Percentiles rank a stretch among this genome's conserved stretches.
These are phyloP conservation scores for human (Homo sapiens) DNA, from an alignment of 2,113 vertebrate genomes.

Conservation along the genomic window DNA sequence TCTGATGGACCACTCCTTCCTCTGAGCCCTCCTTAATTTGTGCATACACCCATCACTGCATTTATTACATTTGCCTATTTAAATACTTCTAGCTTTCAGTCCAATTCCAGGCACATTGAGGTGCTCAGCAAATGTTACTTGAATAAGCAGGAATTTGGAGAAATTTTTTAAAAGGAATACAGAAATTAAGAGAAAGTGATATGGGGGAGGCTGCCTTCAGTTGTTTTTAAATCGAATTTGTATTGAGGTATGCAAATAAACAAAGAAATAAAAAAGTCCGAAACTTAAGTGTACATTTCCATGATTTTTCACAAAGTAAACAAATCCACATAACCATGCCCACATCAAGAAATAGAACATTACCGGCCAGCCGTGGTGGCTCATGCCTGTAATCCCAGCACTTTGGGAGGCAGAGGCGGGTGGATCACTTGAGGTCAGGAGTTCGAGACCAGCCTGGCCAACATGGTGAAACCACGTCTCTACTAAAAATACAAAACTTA, in stretches of 20 bases:
- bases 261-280: background rate
- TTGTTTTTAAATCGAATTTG: background rate
- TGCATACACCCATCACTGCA: background rate
- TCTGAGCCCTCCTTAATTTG: background rate
- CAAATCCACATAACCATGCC: background rate
- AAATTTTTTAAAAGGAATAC: slow-evolving; percentile 9
- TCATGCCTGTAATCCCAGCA: no score
- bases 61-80: background rate
- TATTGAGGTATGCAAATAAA: background rate
- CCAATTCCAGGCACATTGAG: background rate
- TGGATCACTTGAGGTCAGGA: no score
- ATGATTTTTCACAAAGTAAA: background rate
- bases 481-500: no score
- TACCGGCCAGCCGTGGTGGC: no score
- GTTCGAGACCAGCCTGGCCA: no score
- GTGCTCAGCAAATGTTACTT: background rate
- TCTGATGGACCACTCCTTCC: background rate
- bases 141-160: background rate
- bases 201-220: background rate
- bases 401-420: no score
- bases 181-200: background rate
- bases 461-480: no score
- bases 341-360: background rate
- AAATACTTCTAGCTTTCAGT: background rate
- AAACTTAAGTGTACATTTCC: background rate